phyloP scores from a whole-genome alignment of 2,888 invertebrate genomes.

The Dorcus parallelipipedus region DNA sequence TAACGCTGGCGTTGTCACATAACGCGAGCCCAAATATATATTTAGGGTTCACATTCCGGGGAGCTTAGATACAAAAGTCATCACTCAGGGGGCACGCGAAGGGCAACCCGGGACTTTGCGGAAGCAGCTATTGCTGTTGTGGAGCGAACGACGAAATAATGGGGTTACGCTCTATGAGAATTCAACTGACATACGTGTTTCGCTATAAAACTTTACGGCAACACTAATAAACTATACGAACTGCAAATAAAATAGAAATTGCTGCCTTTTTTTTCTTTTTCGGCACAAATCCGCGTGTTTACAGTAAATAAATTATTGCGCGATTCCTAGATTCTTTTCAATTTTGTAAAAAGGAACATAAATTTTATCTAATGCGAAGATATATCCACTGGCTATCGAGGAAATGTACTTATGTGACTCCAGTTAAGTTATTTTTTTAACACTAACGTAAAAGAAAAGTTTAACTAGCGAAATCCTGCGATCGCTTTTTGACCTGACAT shows the following conservation, averaged over 20 bases:
- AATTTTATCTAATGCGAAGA: neutral
- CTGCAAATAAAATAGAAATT: too few species aligned
- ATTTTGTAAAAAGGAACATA: neutral
- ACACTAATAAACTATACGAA: neutral
- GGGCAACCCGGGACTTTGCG: too few species aligned
- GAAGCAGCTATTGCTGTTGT: too few species aligned
- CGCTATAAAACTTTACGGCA: neutral
- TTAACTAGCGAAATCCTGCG: too few species aligned
- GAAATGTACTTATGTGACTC: too few species aligned
- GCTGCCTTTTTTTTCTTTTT: neutral
- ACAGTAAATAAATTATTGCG: neutral
- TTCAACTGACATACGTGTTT: neutral
- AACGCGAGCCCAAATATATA: conserved; percentile 26
- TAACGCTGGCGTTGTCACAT: conserved; percentile 25
- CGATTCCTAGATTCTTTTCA: neutral
- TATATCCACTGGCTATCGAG: too few species aligned
- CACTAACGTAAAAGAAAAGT: too few species aligned
- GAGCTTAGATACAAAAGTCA: conserved; percentile 26
- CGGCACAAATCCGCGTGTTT: neutral
- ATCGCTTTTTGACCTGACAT: too few species aligned
- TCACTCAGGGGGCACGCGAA: conserved; percentile 18
- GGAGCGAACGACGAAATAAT: neutral
- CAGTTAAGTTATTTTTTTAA: too few species aligned
- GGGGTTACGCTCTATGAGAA: neutral
- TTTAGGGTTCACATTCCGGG: conserved; percentile 25